Base-by-base conservation (phyloP, 2,797 vertebrate genomes). In the Rallus crepitans region DNA sequence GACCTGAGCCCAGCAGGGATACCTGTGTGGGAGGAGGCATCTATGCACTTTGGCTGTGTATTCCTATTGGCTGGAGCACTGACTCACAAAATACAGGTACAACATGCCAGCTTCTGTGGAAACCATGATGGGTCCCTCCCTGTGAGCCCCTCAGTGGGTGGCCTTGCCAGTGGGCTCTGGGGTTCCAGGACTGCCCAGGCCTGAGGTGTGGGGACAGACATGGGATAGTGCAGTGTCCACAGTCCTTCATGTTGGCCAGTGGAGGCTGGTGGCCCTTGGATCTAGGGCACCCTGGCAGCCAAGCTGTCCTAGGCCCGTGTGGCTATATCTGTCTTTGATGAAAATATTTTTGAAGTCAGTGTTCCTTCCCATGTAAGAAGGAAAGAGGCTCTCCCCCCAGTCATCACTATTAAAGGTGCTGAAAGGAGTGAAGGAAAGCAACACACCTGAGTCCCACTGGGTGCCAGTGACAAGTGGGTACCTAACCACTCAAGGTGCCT, bases 361-460 rank as follows among this genome's bases (percentile, higher is more conserved):
- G 28, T 42, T 61, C 19, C 19, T 66, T 82, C 24, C 63, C 30
- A 9, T 30, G n/a, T 82, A 60, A 79, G 45, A 79, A 82, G 27
- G 31, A 80, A 78, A 23, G 8, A n/a, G 7, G 20, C 24, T 15
- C 14, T 14, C 4, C 6, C 16, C 9, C 5, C 0, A 7, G 23
- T 60, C 1, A 0, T 50, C 6, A 4, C 45, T 20, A 0, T 9
- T 35, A 8, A 33, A 59, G 35, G 2, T 1, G 0, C 2, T 6
- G 23, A 15, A 37, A 78, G 61, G 60, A 78, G 4, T 4, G 8
- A 0, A 30, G 80, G 82, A 40, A 40, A 60, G 68, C 52, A 61
- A 13, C 4, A 1, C 0, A 1, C n/a, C 2, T 0, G 0, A 13
- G 33, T 28, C 31, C 15, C 28, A 8, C 0, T 23, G 37, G 57